Evolutionary conservation across 2,797 vertebrate genomes (phyloP).

Genomic region (Coregonus ussuriensis): DNA sequence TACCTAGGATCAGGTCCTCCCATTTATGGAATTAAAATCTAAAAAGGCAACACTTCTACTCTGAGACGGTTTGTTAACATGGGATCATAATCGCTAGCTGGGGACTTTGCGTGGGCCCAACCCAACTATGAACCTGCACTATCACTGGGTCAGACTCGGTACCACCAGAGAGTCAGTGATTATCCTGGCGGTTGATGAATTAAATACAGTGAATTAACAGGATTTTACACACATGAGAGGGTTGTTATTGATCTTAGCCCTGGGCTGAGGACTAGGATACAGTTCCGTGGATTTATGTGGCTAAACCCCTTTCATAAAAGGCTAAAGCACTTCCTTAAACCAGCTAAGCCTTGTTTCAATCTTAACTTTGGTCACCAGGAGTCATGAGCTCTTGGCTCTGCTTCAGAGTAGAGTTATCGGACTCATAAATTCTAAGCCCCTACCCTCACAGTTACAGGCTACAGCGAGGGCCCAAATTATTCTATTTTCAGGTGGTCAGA

Average conservation of each 20-base stretch:
- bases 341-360: background rate
- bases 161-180: conserved; percentile 2
- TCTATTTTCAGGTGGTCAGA: background rate
- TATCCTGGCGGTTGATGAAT: conserved; percentile 1
- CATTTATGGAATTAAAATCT: background rate
- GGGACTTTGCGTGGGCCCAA: background rate
- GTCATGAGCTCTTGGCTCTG: background rate
- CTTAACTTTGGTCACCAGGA: background rate
- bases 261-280: background rate
- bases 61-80: background rate
- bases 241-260: conserved; percentile 1
- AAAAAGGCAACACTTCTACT: background rate
- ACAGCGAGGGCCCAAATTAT: background rate
- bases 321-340: background rate
- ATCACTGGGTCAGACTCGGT: background rate
- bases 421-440: background rate
- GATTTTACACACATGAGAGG: conserved; percentile 13
- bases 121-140: background rate
- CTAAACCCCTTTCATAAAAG: background rate
- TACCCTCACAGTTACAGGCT: background rate
- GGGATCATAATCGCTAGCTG: background rate
- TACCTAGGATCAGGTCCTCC: background rate
- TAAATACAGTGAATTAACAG: background rate
- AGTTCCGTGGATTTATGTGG: background rate
- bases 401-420: background rate